Base-by-base conservation (phyloP, 2,797 vertebrate species). In the Phylloscopus collybita region DNA sequence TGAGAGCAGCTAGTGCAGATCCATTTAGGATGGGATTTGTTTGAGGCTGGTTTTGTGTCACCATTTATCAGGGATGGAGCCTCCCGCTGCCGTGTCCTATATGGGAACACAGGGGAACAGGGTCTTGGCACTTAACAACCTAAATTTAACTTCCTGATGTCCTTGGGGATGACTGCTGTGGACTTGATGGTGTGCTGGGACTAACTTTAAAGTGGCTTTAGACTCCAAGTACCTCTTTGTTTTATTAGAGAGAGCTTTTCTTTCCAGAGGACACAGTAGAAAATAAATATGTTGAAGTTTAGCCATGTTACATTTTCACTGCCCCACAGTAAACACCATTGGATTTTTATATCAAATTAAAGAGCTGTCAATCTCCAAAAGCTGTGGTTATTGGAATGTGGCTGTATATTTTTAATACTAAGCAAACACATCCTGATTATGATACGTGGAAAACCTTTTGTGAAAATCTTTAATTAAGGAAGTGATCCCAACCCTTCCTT, bases 71-170 rank as follows among this genome's bases (percentile, higher is more conserved):
- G 79, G 57, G 61, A 13, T 59, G 61, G 73, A 80, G 59, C 53
- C 34, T 92, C 49, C 11, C 0, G 14, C 53, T 64, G 84, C 64
- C 0, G 1, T 23, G 49, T 49, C 49, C 85, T 64, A 18, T 80
- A 21, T 0, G 0, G 45, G 23, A 42, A 9, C 25, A 7, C 23
- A 2, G 9, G 21, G 71, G 16, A 66, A 27, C 30, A n/a, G 57
- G 60, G 56, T 36, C 53, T 91, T 66, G 9, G 18, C 20, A 20
- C 42, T 80, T 56, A 60, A 47, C 5, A 36, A 36, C 40, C 70
- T 79, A 22, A 57, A 57, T 78, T 78, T 61, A 40, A 36, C 42
- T 74, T 91, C 38, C 64, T n/a, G 0, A 5, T 62, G 19, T 73
- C 60, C 25, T 49, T 34, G 32, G 22, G 29, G 54, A 10, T 86